Base-by-base conservation (phyloP, 2,797 vertebrate genomes). In the Linurgus olivaceus region DNA sequence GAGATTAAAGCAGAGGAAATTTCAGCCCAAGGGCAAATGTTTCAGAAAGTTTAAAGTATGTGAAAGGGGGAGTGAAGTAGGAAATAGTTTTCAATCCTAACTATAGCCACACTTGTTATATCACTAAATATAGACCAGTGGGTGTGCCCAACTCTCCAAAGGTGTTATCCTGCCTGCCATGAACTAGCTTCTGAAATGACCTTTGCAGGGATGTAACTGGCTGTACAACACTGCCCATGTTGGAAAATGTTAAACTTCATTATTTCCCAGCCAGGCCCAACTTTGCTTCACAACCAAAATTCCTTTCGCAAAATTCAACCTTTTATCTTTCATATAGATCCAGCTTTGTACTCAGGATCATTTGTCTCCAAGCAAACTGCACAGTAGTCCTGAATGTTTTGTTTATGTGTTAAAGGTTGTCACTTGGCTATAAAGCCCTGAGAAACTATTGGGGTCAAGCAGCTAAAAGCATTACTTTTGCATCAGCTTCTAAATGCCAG, bases 1-100 rank as follows among this genome's bases (percentile, higher is more conserved):
- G 91, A 93, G 94, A 96, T 96, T 96, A 96, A 96, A 97, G 91
- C 76, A 61, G 67, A 96, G 96, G 91, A 97, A 96, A 96, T 91
- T 96, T 97, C 93, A 90, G 93, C 94, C 95, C 82, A 81, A 95
- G 94, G 94, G 95, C 91, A 92, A 93, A 94, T 91, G 95, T 94
- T 96, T 95, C 80, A 79, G 88, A 73, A 86, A 92, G 80, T 88
- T 95, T 78, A 48, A 95, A 96, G 75, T 93, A 90, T 90, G 86
- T 80, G 93, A 88, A 95, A 84, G 26, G 45, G 42, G 66, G 79
- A 96, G 87, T 75, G 84, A 77, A 88, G 87, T 81, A 94, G 94
- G 95, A 97, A 96, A 96, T 94, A 93, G 80, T 96, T 95, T 88
- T 89, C 91, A 65, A 17, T 91, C 87, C 90, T 90, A 88, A 95